These are phyloP conservation scores for Lepisosteus osseus DNA, from an alignment of 2,113 vertebrate species.

Conservation along the genomic window DNA sequence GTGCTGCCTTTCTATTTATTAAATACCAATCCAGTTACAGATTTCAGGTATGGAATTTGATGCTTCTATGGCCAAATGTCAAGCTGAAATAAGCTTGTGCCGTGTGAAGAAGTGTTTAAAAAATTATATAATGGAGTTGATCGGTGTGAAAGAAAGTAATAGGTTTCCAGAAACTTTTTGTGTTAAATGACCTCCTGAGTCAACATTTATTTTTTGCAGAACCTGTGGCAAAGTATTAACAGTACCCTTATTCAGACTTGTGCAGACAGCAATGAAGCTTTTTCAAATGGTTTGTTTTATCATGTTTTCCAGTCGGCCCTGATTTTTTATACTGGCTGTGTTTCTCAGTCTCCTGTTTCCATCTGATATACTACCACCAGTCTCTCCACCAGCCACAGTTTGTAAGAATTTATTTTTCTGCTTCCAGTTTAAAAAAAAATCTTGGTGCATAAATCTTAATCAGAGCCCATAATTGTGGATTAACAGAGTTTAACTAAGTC, in stretches of 20 bases:
- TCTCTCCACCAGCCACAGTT: conserved; percentile 31
- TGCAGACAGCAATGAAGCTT: conserved; percentile 29
- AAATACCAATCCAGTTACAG: no score
- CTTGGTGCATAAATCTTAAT: conserved; percentile 39
- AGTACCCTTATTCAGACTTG: conserved; percentile 53
- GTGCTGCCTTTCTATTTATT: no score
- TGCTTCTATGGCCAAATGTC: no score
- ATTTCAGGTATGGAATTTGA: no score
- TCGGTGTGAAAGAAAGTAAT: conserved; percentile 54
- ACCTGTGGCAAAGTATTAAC: conserved; percentile 38
- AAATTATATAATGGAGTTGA: conserved; percentile 46
- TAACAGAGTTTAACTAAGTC: conserved; percentile 23
- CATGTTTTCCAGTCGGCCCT: conserved; percentile 36
- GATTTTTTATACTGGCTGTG: conserved; percentile 27
- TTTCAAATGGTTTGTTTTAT: conserved; percentile 34
- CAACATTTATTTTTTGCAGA: conserved; percentile 53
- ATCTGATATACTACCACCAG: conserved; percentile 33
- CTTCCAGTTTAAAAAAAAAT: conserved; percentile 46
- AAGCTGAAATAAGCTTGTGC: no score
- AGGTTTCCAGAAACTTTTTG: conserved; percentile 12
- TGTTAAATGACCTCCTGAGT: conserved; percentile 52
- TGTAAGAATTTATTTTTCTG: conserved; percentile 32
- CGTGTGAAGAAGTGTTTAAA: no score
- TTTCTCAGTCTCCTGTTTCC: conserved; percentile 32
- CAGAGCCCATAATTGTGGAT: conserved; percentile 25